Base-by-base conservation (phyloP, 2,888 invertebrate species). In the Halocaridina rubra region DNA sequence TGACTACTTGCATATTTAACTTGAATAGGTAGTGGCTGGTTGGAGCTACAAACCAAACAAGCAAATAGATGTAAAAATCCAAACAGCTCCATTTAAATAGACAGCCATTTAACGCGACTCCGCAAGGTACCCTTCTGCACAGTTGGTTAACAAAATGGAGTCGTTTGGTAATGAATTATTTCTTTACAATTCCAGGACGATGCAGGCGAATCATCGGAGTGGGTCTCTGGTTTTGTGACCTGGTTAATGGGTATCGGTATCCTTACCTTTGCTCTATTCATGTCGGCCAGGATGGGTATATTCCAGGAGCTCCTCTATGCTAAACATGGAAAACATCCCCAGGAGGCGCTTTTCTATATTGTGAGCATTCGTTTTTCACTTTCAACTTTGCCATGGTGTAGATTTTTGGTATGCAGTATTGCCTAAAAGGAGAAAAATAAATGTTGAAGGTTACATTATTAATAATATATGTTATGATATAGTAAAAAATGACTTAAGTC, bases 201-300 rank as follows among this genome's bases (percentile, higher is more conserved):
- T 0, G 10, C 16, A 5, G 53, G 19, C 3, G 53, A 53, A 5
- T 1, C 53, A 3, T 16, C 16, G 16, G 80, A 69, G 30, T 39
- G 67, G 2, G 39, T 64, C 13, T 72, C 84, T 4, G 64, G 59
- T 61, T 30, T 87, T 67, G n/a, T 57, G 16, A 86, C 86, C 27
- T 88, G 79, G 82, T 71, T 87, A 72, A 75, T 85, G 89, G 93
- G 98, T 3, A 96, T 98, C 75, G 91, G 92, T 0, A 93, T 99
- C 88, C 91, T 99, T 64, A 96, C 96, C 0, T 93, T 96, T 81
- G 98, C 98, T 0, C 92, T 99, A 79, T 95, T 99, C 89, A 93
- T 98, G 84, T 98, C 98, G 0, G 98, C 99, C 0, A 93, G 96
- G 89, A 97, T 98, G 97, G 98, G 98, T 1, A 95, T 97, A 86